phyloP scores from a whole-genome alignment of 2,888 invertebrate genomes.

The Pandemis cinnamomeana region DNA sequence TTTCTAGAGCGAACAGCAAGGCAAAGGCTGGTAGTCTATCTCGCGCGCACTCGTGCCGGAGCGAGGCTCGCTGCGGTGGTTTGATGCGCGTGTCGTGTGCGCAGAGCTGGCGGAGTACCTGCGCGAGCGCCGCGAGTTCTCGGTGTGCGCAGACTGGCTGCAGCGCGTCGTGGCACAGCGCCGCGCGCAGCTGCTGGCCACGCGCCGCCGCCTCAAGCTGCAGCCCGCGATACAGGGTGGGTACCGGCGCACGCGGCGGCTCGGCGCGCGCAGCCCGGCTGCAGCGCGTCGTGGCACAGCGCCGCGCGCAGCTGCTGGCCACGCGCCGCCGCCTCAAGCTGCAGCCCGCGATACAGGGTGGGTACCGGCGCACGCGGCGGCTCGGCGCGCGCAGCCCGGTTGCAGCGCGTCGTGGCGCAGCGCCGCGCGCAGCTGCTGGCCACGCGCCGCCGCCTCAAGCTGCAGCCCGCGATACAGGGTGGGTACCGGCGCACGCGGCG shows the following conservation, averaged over 20 bases:
- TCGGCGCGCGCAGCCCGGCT: conserved; percentile 52
- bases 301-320: conserved; percentile 42
- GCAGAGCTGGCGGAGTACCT: too few species aligned
- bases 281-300: conserved; percentile 49
- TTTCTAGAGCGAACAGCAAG: too few species aligned
- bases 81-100: too few species aligned
- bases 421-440: conserved; percentile 44
- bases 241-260: conserved; percentile 42
- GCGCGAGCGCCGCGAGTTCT: conserved; percentile 51
- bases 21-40: too few species aligned
- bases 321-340: conserved; percentile 2
- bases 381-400: conserved; percentile 52
- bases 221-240: conserved; percentile 21
- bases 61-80: too few species aligned
- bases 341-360: conserved; percentile 20
- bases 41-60: too few species aligned
- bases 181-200: conserved; percentile 46
- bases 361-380: conserved; percentile 35
- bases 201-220: conserved; percentile 40
- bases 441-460: not conserved
- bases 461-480: conserved; percentile 20
- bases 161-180: conserved; percentile 51
- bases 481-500: not conserved
- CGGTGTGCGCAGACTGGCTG: conserved; percentile 52
- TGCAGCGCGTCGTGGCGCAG: conserved; percentile 49